A percentile compares a stretch with the other conserved stretches of the same genome.
phyloP scores from a whole-genome alignment of 2,113 vertebrate species.

The Talpa occidentalis region DNA sequence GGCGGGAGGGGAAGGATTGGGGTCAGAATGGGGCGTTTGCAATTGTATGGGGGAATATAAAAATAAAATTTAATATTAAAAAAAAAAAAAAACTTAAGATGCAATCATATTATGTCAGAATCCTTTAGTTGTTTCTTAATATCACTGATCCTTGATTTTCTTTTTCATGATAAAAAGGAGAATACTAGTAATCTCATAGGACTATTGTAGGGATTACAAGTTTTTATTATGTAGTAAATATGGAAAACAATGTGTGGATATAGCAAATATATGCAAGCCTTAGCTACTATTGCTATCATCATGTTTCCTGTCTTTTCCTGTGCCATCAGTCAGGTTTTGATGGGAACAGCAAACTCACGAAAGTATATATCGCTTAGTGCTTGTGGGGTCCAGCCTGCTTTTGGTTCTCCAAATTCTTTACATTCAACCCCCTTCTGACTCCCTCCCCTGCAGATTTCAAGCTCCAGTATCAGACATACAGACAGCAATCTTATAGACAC shows the following conservation, averaged over 20 bases:
- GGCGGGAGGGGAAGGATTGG: too few species aligned
- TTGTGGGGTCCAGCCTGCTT: too few species aligned
- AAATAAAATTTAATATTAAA: too few species aligned
- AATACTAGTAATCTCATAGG: not conserved
- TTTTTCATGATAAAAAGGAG: not conserved
- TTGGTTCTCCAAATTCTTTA: not conserved
- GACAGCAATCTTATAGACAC: not conserved
- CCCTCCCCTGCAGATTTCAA: not conserved
- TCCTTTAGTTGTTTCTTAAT: not conserved
- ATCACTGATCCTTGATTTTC: not conserved
- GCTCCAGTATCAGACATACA: not conserved
- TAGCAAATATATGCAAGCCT: not conserved
- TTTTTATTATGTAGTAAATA: not conserved
- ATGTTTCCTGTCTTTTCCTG: not conserved
- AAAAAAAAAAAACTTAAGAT: too few species aligned
- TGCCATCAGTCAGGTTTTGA: not conserved
- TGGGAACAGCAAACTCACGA: not conserved
- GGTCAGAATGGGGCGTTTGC: too few species aligned
- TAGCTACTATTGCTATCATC: not conserved
- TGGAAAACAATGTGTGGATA: not conserved
- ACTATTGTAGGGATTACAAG: not conserved
- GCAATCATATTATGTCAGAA: not conserved
- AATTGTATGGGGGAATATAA: too few species aligned
- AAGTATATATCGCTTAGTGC: rapidly evolving
- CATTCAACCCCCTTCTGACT: rapidly evolving